Evolutionary conservation across 2,113 vertebrate genomes (phyloP).

Genomic region (Psephotus haematonotus): DNA sequence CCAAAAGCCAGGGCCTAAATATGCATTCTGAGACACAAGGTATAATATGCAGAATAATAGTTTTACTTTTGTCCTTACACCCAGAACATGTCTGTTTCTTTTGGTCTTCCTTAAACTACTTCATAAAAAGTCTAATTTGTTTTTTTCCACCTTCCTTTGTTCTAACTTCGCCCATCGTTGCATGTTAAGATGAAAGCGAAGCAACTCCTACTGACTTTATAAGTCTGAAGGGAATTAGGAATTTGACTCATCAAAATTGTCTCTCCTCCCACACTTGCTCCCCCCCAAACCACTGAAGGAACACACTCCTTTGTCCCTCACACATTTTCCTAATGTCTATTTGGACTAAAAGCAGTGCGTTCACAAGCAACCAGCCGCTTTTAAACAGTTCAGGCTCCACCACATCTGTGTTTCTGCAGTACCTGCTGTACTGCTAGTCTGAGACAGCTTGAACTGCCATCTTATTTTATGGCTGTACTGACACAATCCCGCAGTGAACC

Average conservation of each 20-base stretch:
- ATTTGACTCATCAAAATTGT: not conserved
- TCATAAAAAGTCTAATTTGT: not conserved
- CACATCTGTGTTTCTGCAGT: constrained; percentile 32
- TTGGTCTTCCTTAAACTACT: not conserved
- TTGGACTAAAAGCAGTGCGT: not conserved
- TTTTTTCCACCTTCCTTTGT: not conserved
- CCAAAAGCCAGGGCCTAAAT: not conserved
- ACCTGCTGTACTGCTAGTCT: not conserved
- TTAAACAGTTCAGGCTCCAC: not conserved
- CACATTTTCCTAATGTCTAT: not conserved
- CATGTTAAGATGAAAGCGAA: constrained; percentile 17
- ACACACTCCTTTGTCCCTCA: not conserved
- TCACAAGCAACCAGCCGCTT: not conserved
- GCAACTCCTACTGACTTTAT: constrained; percentile 35
- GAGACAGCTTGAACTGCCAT: not conserved
- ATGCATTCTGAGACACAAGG: not conserved
- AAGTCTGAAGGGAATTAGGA: constrained; percentile 36
- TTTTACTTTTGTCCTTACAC: not conserved
- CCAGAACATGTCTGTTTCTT: not conserved
- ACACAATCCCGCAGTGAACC: constrained; percentile 68
- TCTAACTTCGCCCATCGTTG: not conserved
- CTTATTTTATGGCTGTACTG: constrained; percentile 66
- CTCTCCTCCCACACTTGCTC: not conserved
- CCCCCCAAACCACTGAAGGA: not conserved
- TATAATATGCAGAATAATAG: not conserved